Evolutionary conservation across 1,140 invertebrate genomes (phyloP).

Genomic region (Pollicipes pollicipes): DNA sequence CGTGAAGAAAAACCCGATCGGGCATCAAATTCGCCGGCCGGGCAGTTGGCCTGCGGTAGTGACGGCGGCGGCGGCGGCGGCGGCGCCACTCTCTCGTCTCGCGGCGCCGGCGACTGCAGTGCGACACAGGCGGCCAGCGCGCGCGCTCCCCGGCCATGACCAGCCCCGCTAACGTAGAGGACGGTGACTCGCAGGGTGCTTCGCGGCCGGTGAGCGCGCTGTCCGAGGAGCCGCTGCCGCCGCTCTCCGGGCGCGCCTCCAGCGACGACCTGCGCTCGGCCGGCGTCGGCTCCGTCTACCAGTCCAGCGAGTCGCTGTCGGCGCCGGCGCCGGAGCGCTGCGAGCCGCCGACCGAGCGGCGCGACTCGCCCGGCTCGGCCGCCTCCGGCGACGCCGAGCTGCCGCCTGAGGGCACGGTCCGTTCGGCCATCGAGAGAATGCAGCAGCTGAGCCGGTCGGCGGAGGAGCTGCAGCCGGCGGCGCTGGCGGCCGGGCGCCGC

Average conservation of each 20-base stretch:
- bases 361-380: not conserved
- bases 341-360: not conserved
- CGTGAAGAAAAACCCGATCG: not conserved
- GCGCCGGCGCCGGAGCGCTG: not conserved
- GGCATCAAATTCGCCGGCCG: conserved; percentile 7
- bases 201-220: not conserved
- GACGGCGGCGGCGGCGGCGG: not conserved
- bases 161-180: not conserved
- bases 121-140: too few relatives aligned
- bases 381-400: not conserved
- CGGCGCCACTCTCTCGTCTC: not conserved
- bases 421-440: not conserved
- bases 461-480: not conserved
- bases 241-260: not conserved
- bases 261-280: not conserved
- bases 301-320: not conserved
- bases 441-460: not conserved
- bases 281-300: not conserved
- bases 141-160: not conserved
- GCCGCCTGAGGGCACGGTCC: not conserved
- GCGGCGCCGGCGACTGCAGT: not conserved
- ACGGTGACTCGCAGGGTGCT: not conserved
- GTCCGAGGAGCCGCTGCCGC: not conserved
- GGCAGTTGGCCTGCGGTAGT: too few relatives aligned
- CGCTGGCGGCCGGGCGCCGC: too few relatives aligned